Percentiles rank a stretch among this genome's conserved stretches.
phyloP scores from a whole-genome alignment of 92 coral and sea anemone genomes.

The Pocillopora meandrina region DNA sequence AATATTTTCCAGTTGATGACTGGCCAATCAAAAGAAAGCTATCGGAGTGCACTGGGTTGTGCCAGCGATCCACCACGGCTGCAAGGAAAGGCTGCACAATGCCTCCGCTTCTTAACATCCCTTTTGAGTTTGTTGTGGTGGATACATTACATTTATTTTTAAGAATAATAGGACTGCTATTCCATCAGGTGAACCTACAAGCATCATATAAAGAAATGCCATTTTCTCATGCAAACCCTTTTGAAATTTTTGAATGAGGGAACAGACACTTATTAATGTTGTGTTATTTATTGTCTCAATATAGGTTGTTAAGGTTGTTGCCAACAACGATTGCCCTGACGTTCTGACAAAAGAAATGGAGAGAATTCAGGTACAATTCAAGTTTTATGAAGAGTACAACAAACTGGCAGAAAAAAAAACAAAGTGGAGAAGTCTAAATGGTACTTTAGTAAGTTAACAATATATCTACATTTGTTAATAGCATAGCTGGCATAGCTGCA shows the following conservation, averaged over 20 bases:
- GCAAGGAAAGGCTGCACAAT: conserved; percentile 41
- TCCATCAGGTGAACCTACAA: conserved; percentile 45
- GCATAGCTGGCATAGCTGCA: background rate
- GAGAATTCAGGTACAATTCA: background rate
- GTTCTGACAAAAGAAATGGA: background rate
- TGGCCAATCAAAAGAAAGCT: conserved; percentile 40
- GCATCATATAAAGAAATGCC: background rate
- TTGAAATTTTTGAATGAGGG: background rate
- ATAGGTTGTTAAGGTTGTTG: conserved; percentile 11
- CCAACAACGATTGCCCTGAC: background rate
- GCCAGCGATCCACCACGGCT: conserved; percentile 9
- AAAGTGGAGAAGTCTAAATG: background rate
- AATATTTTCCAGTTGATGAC: conserved; percentile 41
- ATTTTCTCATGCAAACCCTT: background rate
- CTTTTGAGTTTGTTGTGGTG: conserved; percentile 42
- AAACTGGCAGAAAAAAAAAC: too few relatives aligned
- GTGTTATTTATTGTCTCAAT: background rate
- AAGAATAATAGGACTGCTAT: conserved; percentile 49
- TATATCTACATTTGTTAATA: background rate
- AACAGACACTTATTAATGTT: too few relatives aligned
- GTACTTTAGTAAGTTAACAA: background rate
- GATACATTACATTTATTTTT: conserved; percentile 45
- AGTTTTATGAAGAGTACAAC: background rate
- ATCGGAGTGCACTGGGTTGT: conserved; percentile 17
- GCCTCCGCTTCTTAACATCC: conserved; percentile 40